phyloP scores from a whole-genome alignment of 2,797 vertebrate genomes.

The Morelia viridis region DNA sequence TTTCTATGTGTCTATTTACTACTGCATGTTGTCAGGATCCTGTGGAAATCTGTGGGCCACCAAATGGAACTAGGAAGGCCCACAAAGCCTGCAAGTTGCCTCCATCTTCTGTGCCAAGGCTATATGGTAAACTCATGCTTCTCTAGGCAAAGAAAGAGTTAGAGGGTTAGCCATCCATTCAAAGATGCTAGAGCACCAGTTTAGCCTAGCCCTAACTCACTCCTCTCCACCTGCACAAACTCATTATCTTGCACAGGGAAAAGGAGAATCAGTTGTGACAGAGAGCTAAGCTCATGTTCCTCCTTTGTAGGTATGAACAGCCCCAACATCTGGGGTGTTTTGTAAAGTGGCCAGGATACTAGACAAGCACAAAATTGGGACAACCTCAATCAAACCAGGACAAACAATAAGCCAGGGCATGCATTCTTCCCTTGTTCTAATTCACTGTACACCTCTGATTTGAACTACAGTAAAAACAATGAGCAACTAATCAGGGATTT shows the following conservation, averaged over 20 bases:
- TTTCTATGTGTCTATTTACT: background rate
- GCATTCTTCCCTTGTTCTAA: background rate
- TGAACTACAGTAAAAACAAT: background rate
- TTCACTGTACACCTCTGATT: background rate
- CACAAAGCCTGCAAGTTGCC: background rate
- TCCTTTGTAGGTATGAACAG: background rate
- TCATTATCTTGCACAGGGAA: background rate
- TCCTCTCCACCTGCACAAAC: background rate
- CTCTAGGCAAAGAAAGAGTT: background rate
- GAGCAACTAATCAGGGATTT: background rate
- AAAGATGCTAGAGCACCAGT: background rate
- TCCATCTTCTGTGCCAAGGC: background rate
- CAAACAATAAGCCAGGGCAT: background rate
- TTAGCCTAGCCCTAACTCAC: background rate
- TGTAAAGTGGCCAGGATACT: background rate
- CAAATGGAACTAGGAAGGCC: background rate
- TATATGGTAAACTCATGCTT: background rate
- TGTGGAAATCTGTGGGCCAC: background rate
- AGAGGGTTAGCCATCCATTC: background rate
- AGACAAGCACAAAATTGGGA: background rate
- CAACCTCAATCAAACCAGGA: background rate
- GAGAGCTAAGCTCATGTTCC: background rate
- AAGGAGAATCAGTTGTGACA: too few relatives aligned
- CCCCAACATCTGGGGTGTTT: background rate
- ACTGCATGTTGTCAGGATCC: background rate